phyloP scores from a whole-genome alignment of 1,140 invertebrate genomes.

The Drosophila orosa region DNA sequence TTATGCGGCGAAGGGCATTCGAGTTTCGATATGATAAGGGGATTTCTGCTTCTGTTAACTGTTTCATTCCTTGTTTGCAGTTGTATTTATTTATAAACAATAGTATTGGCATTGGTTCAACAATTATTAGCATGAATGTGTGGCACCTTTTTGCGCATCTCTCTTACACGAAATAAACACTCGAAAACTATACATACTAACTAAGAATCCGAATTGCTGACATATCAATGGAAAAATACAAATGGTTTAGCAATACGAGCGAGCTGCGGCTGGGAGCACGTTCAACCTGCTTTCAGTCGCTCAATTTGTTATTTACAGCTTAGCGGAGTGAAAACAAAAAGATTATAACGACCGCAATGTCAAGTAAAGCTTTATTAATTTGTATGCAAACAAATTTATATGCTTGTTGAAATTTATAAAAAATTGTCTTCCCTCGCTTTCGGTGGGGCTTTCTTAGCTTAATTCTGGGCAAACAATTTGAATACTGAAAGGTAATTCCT shows the following conservation, averaged over 20 bases:
- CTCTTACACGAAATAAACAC: neutral
- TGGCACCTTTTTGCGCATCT: conserved; percentile 11
- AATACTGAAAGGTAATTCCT: conserved; percentile 9
- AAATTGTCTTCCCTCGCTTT: conserved; percentile 9
- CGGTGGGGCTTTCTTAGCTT: neutral
- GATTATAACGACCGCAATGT: conserved; percentile 33
- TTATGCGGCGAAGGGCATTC: conserved; percentile 13
- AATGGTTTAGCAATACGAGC: conserved; percentile 14
- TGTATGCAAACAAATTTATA: conserved; percentile 70
- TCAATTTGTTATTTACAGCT: conserved; percentile 57
- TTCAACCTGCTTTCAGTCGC: conserved; percentile 61
- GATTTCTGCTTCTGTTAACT: neutral
- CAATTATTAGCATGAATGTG: conserved; percentile 42
- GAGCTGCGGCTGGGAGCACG: conserved; percentile 39
- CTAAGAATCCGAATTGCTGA: conserved; percentile 3
- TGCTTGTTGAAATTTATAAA: conserved; percentile 49
- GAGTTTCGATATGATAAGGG: conserved; percentile 5
- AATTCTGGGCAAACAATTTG: conserved; percentile 37
- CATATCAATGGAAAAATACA: conserved; percentile 35
- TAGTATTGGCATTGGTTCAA: conserved; percentile 48
- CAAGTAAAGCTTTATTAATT: conserved; percentile 61
- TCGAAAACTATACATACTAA: neutral
- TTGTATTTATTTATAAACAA: conserved; percentile 22
- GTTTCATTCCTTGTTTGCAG: neutral
- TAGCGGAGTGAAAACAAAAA: conserved; percentile 42